Conservation (phyloP, 35 echinoderm and acorn worm genomes). For the Apostichopus parvimensis region DNA sequence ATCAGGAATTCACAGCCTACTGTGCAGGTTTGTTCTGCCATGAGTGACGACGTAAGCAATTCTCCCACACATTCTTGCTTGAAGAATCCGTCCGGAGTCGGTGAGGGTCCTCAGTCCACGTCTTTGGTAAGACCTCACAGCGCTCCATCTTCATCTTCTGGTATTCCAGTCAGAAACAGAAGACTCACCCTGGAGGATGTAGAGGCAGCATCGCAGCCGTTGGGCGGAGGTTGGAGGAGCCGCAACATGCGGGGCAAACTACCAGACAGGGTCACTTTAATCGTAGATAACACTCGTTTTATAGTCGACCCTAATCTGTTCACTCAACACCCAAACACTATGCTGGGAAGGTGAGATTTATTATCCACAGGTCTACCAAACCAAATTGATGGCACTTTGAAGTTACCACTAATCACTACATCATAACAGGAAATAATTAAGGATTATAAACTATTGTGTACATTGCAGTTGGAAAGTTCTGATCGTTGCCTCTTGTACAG, state of each 20-base stretch:
- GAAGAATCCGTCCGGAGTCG: constrained; percentile 52
- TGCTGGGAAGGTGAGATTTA: constrained; percentile 91
- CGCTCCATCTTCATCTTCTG: constrained; percentile 19
- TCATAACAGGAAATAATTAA: no score
- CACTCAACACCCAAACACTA: constrained; percentile 93
- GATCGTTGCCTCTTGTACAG: no score
- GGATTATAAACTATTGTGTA: no score
- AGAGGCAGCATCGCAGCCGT: neutral
- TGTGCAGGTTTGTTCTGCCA: constrained; percentile 40
- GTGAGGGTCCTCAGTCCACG: constrained; percentile 17
- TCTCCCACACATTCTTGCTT: constrained; percentile 77
- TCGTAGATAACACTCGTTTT: constrained; percentile 91
- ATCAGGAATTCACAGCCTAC: constrained; percentile 30
- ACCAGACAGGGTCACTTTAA: constrained; percentile 88
- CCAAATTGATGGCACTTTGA: no score
- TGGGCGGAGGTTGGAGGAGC: constrained; percentile 32
- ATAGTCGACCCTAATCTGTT: constrained; percentile 83
- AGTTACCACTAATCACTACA: no score
- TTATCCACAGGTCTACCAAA: no score
- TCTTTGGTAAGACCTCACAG: constrained; percentile 23
- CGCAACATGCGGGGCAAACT: constrained; percentile 48
- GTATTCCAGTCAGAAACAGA: constrained; percentile 46
- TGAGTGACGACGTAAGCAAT: constrained; percentile 47
- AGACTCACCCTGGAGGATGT: constrained; percentile 42
- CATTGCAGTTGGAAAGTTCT: no score